A percentile compares a stretch with the other conserved stretches of the same genome.
phyloP scores from a whole-genome alignment of 2,888 invertebrate species.

The Coecobrya sp. region DNA sequence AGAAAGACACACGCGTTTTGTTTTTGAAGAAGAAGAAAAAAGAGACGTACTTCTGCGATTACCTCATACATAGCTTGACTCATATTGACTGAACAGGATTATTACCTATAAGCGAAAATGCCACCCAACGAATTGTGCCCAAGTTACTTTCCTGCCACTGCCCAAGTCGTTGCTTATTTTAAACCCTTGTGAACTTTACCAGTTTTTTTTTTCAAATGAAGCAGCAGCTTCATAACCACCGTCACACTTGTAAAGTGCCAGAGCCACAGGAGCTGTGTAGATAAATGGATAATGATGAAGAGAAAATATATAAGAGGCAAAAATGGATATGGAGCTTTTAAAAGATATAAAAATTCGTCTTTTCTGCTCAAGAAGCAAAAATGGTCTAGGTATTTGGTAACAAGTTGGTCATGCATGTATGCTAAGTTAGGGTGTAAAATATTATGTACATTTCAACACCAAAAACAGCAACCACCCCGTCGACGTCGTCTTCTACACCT shows the following conservation, averaged over 20 bases:
- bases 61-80: neutral
- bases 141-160: neutral
- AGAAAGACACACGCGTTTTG: neutral
- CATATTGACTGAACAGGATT: neutral
- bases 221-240: neutral
- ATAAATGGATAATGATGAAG: slow-evolving; percentile 15
- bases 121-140: slow-evolving; percentile 40
- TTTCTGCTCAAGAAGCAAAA: slow-evolving; percentile 1
- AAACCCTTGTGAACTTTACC: slow-evolving; percentile 58
- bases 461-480: slow-evolving; percentile 51
- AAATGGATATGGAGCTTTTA: slow-evolving; percentile 21
- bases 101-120: slow-evolving; percentile 50
- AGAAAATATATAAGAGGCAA: neutral
- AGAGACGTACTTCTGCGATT: neutral
- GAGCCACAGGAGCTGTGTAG: slow-evolving; percentile 53
- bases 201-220: neutral
- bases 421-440: neutral
- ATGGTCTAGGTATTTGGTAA: neutral
- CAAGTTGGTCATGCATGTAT: neutral
- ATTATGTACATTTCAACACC: slow-evolving; percentile 39
- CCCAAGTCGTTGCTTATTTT: neutral
- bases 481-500: neutral
- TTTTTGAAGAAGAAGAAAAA: neutral
- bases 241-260: slow-evolving; percentile 37
- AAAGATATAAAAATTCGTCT: neutral